phyloP scores from a whole-genome alignment of 2,113 vertebrate species.

The Malurus melanocephalus region DNA sequence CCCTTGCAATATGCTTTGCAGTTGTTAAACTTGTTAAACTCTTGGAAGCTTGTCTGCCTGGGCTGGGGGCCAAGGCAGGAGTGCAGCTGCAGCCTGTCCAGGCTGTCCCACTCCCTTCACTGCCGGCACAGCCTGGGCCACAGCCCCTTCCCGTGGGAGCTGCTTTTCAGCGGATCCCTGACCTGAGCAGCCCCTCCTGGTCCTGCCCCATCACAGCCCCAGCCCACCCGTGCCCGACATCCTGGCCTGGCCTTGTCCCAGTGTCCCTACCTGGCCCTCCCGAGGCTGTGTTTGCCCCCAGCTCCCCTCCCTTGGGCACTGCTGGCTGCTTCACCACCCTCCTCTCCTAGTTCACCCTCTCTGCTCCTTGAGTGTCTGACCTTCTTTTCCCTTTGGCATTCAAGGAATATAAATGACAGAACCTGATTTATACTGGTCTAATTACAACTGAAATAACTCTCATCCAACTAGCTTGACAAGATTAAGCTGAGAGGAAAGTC shows the following conservation, averaged over 20 bases:
- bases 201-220: not conserved
- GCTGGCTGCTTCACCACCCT: rapidly evolving
- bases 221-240: no score
- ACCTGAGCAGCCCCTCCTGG: not conserved
- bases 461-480: not conserved
- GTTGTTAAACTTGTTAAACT: no score
- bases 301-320: not conserved
- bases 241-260: not conserved
- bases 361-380: not conserved
- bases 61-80: not conserved
- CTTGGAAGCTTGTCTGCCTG: not conserved
- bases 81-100: not conserved
- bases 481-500: not conserved
- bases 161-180: not conserved
- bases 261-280: not conserved
- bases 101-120: not conserved
- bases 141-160: not conserved
- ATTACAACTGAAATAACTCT: not conserved
- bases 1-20: no score
- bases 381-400: not conserved
- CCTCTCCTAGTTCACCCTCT: not conserved
- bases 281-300: not conserved
- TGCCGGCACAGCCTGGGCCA: not conserved
- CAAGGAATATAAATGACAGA: not conserved
- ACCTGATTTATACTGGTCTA: not conserved